phyloP scores from a whole-genome alignment of 2,113 vertebrate species.

The Rhinoderma darwinii region DNA sequence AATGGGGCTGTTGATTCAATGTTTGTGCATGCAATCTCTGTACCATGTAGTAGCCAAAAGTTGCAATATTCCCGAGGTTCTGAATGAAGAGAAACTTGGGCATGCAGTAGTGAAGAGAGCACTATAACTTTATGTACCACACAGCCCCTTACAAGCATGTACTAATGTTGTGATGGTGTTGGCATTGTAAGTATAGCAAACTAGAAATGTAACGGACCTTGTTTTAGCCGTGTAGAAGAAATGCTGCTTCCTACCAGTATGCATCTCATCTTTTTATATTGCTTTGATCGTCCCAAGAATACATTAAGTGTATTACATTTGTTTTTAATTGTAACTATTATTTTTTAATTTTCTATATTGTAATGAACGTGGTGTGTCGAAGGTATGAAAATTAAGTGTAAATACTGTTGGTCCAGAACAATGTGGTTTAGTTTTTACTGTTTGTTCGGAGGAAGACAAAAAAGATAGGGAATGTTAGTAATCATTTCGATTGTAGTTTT shows the following conservation, averaged over 20 bases:
- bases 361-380: slow-evolving; percentile 1
- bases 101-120: slow-evolving; percentile 45
- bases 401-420: slow-evolving; percentile 25
- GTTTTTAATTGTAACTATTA: slow-evolving; percentile 41
- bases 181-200: slow-evolving; percentile 74
- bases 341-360: slow-evolving; percentile 35
- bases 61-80: slow-evolving; percentile 29
- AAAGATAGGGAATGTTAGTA: slow-evolving; percentile 7
- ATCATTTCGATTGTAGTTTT: slow-evolving; percentile 7
- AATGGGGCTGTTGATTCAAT: slow-evolving; percentile 39
- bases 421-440: slow-evolving; percentile 14
- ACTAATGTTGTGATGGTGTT: slow-evolving; percentile 76
- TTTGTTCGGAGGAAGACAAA: not conserved
- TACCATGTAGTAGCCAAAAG: slow-evolving; percentile 39
- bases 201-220: slow-evolving; percentile 76
- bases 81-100: not conserved
- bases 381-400: slow-evolving; percentile 19
- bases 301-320: slow-evolving; percentile 61
- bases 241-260: slow-evolving; percentile 80
- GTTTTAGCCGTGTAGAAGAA: slow-evolving; percentile 67
- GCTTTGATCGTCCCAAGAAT: slow-evolving; percentile 69
- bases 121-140: slow-evolving; percentile 47
- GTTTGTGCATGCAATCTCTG: slow-evolving; percentile 44
- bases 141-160: slow-evolving; percentile 52
- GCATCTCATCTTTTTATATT: slow-evolving; percentile 77